Base-by-base conservation (phyloP, 2,797 vertebrate genomes). In the Streptopelia turtur region DNA sequence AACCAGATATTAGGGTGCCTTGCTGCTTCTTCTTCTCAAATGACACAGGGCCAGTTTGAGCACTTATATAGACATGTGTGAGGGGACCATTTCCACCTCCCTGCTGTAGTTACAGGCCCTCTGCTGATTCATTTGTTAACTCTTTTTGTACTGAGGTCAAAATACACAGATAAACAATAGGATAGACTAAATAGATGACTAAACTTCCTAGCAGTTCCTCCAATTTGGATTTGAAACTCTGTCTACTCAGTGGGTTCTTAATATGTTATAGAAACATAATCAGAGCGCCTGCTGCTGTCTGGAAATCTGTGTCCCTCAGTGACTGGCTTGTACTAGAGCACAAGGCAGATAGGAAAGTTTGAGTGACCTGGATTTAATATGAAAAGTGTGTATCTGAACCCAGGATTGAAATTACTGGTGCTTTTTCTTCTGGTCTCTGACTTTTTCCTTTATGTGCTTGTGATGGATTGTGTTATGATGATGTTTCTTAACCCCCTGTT, bases 41-140 rank as follows among this genome's bases (percentile, higher is more conserved):
- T 45, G 30, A 30, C 16, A 11, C 23, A 57, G 35, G 20, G 20
- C 7, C 66, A 33, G 10, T 79, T 6, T 24, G 66, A 82, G 45
- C 30, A 27, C 11, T 52, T 50, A 14, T 15, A 6, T 8, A 35
- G 68, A 60, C 3, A 0, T 5, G 4, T 17, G 3, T n/a, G 33
- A 50, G 13, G 28, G 39, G 12, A 33, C 9, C 3, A 55, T 57
- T 30, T 64, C 25, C 21, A 35, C 16, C 30, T 63, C 52, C 69
- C 9, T 59, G 52, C 23, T 80, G 30, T 80, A 13, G 13, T 75
- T 90, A 15, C 35, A 41, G 25, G 56, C 28, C 30, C 24, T 35
- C 13, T 2, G 5, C 11, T 56, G 33, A 37, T 77, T 60, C 2
- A 12, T 52, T 41, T 84, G 12, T 87, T 69, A 50, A 31, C 18